Evolutionary conservation across 2,113 vertebrate genomes (phyloP).

Genomic region (Notarius lentiginosus): DNA sequence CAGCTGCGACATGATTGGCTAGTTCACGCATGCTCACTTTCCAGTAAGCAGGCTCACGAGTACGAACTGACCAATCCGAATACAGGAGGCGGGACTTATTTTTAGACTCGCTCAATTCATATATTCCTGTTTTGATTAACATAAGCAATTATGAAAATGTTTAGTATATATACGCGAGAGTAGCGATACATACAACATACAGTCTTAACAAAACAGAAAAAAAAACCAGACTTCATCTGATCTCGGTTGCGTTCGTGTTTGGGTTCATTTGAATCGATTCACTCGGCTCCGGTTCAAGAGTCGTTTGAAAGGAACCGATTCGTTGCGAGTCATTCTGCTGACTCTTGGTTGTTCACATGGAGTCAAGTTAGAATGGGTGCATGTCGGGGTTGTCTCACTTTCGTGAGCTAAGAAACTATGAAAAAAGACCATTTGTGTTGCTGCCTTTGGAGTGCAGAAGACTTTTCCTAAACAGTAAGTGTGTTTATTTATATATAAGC

Average conservation of each 20-base stretch:
- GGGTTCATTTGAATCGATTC: not conserved
- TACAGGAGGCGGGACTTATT: not conserved
- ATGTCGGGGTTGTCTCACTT: not conserved
- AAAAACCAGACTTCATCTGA: not conserved
- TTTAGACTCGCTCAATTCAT: too few species aligned
- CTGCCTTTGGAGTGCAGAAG: constrained; percentile 33
- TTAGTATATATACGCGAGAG: not conserved
- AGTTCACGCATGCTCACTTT: not conserved
- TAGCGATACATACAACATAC: too few species aligned
- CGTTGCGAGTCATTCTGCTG: not conserved
- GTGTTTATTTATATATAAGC: not conserved
- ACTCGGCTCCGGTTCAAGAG: not conserved
- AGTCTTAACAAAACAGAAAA: too few species aligned
- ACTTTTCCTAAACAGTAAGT: constrained; percentile 39
- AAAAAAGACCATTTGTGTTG: constrained; percentile 34
- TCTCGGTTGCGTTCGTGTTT: not conserved
- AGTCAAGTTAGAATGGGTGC: not conserved
- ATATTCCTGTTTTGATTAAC: not conserved
- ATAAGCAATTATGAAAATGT: not conserved
- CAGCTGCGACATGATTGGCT: not conserved
- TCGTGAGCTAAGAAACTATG: constrained; percentile 31
- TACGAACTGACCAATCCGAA: constrained; percentile 11
- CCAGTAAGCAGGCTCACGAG: not conserved
- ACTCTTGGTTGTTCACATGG: constrained; percentile 7
- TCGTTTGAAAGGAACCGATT: constrained; percentile 8